Conservation (phyloP, 2,888 invertebrate species). For the Lordiphosa fenestrarum region DNA sequence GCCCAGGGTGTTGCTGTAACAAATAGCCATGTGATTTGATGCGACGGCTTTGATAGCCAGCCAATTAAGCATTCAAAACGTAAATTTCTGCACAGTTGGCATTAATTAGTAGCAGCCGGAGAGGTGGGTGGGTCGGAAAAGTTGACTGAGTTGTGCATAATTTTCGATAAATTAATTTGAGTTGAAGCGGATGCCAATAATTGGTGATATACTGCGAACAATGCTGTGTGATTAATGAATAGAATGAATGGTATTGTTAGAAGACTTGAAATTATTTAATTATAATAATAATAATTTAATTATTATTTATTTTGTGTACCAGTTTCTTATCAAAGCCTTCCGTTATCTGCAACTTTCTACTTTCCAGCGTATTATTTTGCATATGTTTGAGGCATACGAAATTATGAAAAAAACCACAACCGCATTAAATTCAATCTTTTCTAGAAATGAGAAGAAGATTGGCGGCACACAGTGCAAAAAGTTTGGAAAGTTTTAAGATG, state of each 20-base stretch:
- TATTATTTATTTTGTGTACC: too few relatives aligned
- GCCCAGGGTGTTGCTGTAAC: constrained; percentile 60
- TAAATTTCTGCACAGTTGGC: constrained; percentile 63
- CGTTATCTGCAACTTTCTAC: too few relatives aligned
- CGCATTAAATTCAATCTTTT: too few relatives aligned
- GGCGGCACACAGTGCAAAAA: too few relatives aligned
- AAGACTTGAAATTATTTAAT: constrained; percentile 7
- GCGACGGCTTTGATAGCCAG: constrained; percentile 67
- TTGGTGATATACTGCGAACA: neutral
- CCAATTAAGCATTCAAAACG: constrained; percentile 71
- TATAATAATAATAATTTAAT: too few relatives aligned
- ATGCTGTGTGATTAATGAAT: neutral
- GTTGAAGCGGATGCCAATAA: neutral
- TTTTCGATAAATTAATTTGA: constrained; percentile 24
- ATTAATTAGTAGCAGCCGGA: constrained; percentile 49
- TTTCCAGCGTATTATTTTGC: too few relatives aligned
- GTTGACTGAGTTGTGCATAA: neutral
- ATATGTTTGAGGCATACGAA: too few relatives aligned
- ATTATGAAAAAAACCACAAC: too few relatives aligned
- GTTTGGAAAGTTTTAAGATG: too few relatives aligned
- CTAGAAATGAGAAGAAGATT: too few relatives aligned
- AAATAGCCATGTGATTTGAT: constrained; percentile 73
- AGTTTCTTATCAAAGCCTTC: too few relatives aligned
- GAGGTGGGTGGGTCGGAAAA: neutral
- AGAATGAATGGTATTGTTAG: neutral